Evolutionary conservation across 2,797 vertebrate species (phyloP), one percentile per base, ranked within the genome.

Genomic region (Spinibarbus caldwelli): DNA sequence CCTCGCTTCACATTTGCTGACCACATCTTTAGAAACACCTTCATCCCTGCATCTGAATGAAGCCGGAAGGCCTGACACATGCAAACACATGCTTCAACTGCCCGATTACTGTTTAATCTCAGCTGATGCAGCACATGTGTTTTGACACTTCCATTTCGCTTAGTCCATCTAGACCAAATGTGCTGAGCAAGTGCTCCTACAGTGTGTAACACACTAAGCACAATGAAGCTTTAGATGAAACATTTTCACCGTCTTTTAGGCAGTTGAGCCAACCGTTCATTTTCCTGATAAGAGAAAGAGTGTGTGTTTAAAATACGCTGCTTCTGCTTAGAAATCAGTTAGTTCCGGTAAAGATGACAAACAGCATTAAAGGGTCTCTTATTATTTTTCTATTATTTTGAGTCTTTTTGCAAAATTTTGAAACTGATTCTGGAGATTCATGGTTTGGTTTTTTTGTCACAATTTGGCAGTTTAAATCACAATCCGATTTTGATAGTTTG

Each of bases 131-230:
- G 82, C 34, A 70, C 38, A 1, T 29, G 29, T 4, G 41, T 80
- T 85, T 72, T 62, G 76, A 72, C 67, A 19, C 67, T 72, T 70
- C 2, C n/a, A 34, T 79, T 85, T 79, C 38, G 38, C 76, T 79
- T 72, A 62, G 66, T 68, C 29, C 77, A 49, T 72, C 49, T 68
- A 23, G 26, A 78, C 1, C 5, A 67, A 82, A 67, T 79, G 62
- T 86, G 86, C 86, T 85, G 78, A 87, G 75, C 10, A 8, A 68
- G 45, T n/a, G 8, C 23, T 11, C 6, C n/a, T 23, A 12, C 31
- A 47, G 73, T 70, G 43, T 38, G 45, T 64, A 68, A 79, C 38
- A 72, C 70, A 17, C 87, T 47, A 78, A 83, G 83, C 88, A 87
- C 73, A 79, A 68, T 59, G 45, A 73, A 62, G 85, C 72, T 84